Percentiles rank a stretch among this genome's conserved stretches.
Evolutionary conservation across 2,888 invertebrate genomes (phyloP).

Genomic region (Podotricha telesiphe): DNA sequence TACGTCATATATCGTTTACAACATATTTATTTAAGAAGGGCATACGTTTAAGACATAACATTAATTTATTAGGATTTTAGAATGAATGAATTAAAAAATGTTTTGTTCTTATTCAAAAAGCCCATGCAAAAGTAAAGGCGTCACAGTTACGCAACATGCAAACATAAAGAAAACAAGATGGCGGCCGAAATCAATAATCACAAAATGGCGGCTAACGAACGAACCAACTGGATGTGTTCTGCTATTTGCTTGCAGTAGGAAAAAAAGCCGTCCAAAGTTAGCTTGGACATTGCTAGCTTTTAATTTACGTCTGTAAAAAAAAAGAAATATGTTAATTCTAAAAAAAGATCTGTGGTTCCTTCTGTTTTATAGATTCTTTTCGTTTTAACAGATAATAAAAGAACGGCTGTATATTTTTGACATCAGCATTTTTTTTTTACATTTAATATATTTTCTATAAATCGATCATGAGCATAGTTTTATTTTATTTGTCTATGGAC

Average conservation of each 20-base stretch:
- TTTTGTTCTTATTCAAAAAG: neutral
- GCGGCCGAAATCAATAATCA: slow-evolving; percentile 57
- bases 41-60: no score
- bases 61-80: neutral
- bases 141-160: slow-evolving; percentile 40
- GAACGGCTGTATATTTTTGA: slow-evolving; percentile 43
- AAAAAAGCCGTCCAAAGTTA: slow-evolving; percentile 82
- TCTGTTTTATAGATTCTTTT: slow-evolving; percentile 32
- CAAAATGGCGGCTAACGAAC: slow-evolving; percentile 69
- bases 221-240: slow-evolving; percentile 82
- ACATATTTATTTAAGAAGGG: neutral
- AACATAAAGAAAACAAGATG: slow-evolving; percentile 53
- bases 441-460: neutral
- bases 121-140: slow-evolving; percentile 30
- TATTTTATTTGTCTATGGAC: slow-evolving; percentile 13
- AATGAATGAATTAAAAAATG: neutral
- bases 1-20: neutral
- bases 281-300: slow-evolving; percentile 76
- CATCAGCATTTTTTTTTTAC: neutral
- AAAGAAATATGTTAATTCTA: slow-evolving; percentile 58
- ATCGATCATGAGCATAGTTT: neutral
- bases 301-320: slow-evolving; percentile 73
- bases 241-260: slow-evolving; percentile 84
- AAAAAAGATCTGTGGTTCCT: slow-evolving; percentile 45
- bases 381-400: slow-evolving; percentile 31